Conservation (phyloP, 2,113 vertebrate species). For the Gulo gulo region DNA sequence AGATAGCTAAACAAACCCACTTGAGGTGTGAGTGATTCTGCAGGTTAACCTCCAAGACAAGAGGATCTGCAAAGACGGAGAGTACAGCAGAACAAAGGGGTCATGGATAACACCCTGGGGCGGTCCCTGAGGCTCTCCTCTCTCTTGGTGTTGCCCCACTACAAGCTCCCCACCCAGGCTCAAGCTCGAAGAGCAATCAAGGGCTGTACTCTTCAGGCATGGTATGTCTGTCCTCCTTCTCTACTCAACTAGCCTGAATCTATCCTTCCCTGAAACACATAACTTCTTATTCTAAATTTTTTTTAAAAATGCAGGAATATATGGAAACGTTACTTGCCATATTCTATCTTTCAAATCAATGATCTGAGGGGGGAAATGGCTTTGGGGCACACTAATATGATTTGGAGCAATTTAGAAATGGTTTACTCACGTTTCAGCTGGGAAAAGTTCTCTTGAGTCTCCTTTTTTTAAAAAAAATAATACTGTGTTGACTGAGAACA, state of each 20-base stretch:
- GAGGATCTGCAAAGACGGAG: neutral
- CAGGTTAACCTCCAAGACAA: neutral
- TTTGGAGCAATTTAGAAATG: neutral
- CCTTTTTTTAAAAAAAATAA: neutral
- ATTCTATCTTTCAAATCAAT: neutral
- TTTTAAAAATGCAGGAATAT: neutral
- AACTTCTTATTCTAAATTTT: neutral
- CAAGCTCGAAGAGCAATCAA: accelerated
- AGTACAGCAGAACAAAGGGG: accelerated
- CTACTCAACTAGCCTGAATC: neutral
- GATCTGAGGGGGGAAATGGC: neutral
- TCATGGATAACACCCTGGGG: too few species aligned
- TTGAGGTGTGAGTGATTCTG: neutral
- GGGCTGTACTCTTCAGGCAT: neutral
- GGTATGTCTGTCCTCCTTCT: neutral
- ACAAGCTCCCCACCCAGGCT: neutral
- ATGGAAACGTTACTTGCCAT: neutral
- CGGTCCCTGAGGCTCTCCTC: neutral
- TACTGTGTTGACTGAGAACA: neutral
- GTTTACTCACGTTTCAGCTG: neutral
- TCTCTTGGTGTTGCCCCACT: too few species aligned
- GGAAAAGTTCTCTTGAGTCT: neutral
- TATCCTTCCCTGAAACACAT: neutral
- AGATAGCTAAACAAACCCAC: neutral
- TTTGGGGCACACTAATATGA: neutral